Conservation (phyloP, 2,113 vertebrate genomes). For the Panthera tigris region DNA sequence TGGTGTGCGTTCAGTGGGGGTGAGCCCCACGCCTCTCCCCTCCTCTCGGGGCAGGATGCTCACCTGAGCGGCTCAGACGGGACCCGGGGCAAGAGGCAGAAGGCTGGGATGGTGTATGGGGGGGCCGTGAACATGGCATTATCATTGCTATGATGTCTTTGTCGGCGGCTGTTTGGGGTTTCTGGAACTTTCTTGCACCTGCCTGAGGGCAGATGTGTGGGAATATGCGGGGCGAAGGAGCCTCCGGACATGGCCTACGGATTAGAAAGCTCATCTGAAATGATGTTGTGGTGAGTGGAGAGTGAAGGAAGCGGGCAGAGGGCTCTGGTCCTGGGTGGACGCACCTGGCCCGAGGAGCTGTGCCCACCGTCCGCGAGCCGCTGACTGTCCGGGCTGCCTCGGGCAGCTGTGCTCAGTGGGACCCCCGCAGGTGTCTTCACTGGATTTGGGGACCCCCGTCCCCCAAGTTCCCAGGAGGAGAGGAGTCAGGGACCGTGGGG, state of each 20-base stretch:
- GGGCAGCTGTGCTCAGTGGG: background rate
- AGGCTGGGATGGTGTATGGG: background rate
- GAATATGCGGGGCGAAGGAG: background rate
- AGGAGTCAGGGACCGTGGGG: fast-evolving
- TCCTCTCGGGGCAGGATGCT: background rate
- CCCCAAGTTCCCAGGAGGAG: background rate
- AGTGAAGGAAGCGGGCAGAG: fast-evolving
- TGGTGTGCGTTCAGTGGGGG: fast-evolving
- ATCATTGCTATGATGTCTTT: background rate
- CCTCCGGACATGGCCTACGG: background rate
- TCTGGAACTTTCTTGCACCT: constrained; percentile 6
- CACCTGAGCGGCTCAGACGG: background rate
- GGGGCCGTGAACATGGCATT: fast-evolving
- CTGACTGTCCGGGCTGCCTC: fast-evolving
- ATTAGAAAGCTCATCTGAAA: fast-evolving
- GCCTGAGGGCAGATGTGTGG: background rate
- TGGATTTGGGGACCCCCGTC: background rate
- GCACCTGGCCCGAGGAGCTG: fast-evolving
- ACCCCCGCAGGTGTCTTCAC: background rate
- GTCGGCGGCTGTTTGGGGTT: background rate
- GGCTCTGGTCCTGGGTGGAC: fast-evolving
- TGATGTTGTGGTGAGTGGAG: fast-evolving
- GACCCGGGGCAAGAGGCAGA: background rate
- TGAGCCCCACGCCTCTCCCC: background rate
- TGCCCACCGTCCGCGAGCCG: fast-evolving